phyloP scores from a whole-genome alignment of 2,797 vertebrate genomes.

The Danio choprae region DNA sequence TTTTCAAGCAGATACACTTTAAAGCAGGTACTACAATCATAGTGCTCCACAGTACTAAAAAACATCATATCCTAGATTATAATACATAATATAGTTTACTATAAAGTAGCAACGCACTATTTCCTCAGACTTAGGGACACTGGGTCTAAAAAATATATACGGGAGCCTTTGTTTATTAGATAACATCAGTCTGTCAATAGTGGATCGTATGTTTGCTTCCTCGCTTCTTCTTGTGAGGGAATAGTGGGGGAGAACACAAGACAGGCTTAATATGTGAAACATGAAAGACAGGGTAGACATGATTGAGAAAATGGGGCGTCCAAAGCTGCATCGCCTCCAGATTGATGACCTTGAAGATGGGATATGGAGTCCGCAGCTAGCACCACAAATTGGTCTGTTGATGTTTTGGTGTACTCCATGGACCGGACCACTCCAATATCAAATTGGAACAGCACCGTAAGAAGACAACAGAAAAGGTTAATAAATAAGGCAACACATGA shows the following conservation, averaged over 20 bases:
- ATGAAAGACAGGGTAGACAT: neutral
- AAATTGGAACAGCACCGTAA: no score
- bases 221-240: constrained; percentile 69
- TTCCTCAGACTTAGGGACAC: constrained; percentile 57
- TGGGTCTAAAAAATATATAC: constrained; percentile 71
- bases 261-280: neutral
- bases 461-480: no score
- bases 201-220: constrained; percentile 73
- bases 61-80: no score
- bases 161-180: constrained; percentile 78
- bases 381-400: no score
- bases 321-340: neutral
- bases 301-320: neutral
- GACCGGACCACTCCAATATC: no score
- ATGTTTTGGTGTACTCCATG: no score
- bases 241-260: constrained; percentile 35
- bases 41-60: no score
- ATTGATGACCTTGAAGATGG: neutral
- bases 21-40: no score
- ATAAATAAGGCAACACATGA: no score
- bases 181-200: constrained; percentile 82
- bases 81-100: no score
- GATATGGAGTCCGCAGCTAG: neutral
- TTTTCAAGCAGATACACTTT: no score
- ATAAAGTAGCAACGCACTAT: neutral